Evolutionary conservation across 1,140 invertebrate species (phyloP), one percentile per base, ranked within the genome.

Genomic region (Lucilia sericata): DNA sequence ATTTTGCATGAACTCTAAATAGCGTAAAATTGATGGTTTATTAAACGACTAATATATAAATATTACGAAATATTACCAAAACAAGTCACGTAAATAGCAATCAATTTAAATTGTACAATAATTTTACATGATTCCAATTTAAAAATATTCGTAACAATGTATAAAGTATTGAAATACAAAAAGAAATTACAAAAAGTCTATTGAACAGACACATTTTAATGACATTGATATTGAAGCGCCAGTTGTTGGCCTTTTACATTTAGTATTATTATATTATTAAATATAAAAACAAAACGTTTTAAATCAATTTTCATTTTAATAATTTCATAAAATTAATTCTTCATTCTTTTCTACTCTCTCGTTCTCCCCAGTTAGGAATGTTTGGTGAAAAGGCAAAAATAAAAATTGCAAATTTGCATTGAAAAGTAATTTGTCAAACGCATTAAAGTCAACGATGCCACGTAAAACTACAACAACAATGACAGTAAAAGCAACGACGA

Each of bases 401-500:
- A 82, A 70, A 30, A 17, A 60, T 81, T 85, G 76, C 55, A 85
- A 86, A 86, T 86, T 86, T 85, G 85, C 86, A 86, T 85, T 84
- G 85, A 85, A 86, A 86, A 81, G 84, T 84, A 85, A 85, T 86
- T 86, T 85, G 83, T 86, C 84, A 86, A 42, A 84, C 55, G 82
- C 85, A 85, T 85, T 84, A 85, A 85, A 84, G 83, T 34, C 82
- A 84, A 36, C 12, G 51, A 78, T 60, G 75, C 12, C 21, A 25
- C 14, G 34, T 21, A 51, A 65, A 49, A 42, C 17, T 13, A 21
- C 82, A 55, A 36, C 60, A 60, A 3, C 84, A 82, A 30, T 30
- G 55, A 82, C 25, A 78, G 78, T 34, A 7, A 42, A 42, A 10
- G 42, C 42, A 34, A 49, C 9, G 13, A n/a, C 78, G 1, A 34